Conservation (phyloP, 2,797 vertebrate genomes). For the Delichon dasypus region DNA sequence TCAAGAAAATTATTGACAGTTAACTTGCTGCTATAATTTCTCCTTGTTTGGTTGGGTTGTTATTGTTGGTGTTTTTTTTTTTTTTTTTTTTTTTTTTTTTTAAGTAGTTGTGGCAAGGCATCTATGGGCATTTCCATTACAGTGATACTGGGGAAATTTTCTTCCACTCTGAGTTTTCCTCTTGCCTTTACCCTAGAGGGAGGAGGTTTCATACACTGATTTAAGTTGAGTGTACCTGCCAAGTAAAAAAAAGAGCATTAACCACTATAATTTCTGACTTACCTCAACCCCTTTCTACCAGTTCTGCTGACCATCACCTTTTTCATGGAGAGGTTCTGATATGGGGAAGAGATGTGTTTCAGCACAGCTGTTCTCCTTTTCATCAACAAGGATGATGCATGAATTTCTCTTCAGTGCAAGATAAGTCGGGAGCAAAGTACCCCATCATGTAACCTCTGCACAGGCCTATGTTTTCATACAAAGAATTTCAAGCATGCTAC, state of each 20-base stretch:
- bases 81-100: background rate
- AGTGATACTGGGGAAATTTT: background rate
- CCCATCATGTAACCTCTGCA: background rate
- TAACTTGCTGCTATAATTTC: background rate
- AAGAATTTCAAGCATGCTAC: background rate
- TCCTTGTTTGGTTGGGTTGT: background rate
- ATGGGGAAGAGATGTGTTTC: background rate
- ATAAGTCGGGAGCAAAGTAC: background rate
- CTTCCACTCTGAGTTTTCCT: background rate
- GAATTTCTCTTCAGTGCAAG: background rate
- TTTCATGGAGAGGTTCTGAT: background rate
- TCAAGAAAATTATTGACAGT: background rate
- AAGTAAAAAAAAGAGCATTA: background rate
- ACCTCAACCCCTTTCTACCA: background rate
- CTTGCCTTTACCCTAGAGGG: background rate
- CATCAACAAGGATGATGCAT: background rate
- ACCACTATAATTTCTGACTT: background rate
- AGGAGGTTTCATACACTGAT: background rate
- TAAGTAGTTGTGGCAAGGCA: background rate
- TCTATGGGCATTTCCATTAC: background rate
- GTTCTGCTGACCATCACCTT: background rate
- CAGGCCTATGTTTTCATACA: background rate
- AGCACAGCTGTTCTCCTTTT: background rate
- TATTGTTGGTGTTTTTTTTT: too few relatives aligned
- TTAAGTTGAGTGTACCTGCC: background rate